Base-by-base conservation (phyloP, 2,888 invertebrate species). In the Anthoptus insignis region DNA sequence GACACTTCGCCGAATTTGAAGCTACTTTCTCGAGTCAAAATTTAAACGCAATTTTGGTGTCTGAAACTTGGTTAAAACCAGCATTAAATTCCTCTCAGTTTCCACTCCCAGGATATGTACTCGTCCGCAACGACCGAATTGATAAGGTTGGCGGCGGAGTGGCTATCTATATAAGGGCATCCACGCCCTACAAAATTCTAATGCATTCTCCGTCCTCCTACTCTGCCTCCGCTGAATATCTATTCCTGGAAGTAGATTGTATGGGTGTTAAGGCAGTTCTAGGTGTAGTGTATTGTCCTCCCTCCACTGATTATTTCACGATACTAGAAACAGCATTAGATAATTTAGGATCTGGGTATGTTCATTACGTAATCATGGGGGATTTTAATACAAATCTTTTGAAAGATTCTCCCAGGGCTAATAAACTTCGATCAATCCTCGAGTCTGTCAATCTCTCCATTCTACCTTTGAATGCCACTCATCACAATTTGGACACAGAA, bases 41-140 rank as follows among this genome's bases (percentile, higher is more conserved):
- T 5, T 13, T 47, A n/a, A 21, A 21, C 13, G 19, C 47, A 1
- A 21, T 47, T 5, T 13, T 47, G 13, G 5, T 47, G 0, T 47
- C 47, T 21, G 47, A 47, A 5, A 47, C 22, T 11, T 47, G 47
- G 47, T n/a, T 47, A 4, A 47, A 47, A 22, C 47, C 47, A 3
- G 7, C 22, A 13, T 13, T 47, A 4, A 13, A 21, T 2, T 47
- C 47, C 2, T 22, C 47, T 4, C 5, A 22, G 11, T 47, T 13
- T 22, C 49, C 49, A 24, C n/a, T 49, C 1, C 24, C 49, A n/a
- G 49, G 49, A 6, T 49, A 8, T 24, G 4, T 24, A 7, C 6
- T 49, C 0, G 24, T 49, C 1, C 49, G 49, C 1, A 49, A 39
- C 11, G 39, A 39, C 11, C 39, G 39, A 1, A 7, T 4, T 3